Evolutionary conservation across 2,888 invertebrate genomes (phyloP).

Genomic region (Subacronicta megacephala): DNA sequence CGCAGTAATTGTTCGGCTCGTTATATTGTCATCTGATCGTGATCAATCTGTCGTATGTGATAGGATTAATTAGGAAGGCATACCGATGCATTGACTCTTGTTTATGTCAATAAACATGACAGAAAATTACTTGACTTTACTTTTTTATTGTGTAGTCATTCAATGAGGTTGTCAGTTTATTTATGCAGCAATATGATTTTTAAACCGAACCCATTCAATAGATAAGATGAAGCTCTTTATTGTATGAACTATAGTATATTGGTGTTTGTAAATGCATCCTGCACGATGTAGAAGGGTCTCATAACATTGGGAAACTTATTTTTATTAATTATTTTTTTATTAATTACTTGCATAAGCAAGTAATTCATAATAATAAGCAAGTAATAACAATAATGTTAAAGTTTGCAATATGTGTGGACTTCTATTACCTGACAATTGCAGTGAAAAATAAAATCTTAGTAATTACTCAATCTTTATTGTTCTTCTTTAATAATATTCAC

Average conservation of each 20-base stretch:
- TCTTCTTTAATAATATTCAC: conserved; percentile 11
- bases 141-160: background rate
- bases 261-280: no score
- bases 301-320: no score
- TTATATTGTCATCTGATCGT: conserved; percentile 48
- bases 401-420: no score
- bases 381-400: no score
- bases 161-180: background rate
- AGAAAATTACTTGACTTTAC: conserved; percentile 11
- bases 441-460: no score
- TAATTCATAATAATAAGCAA: no score
- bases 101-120: conserved; percentile 37
- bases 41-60: conserved; percentile 33
- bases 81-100: conserved; percentile 53
- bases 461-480: background rate
- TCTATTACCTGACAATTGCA: no score
- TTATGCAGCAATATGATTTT: conserved; percentile 10
- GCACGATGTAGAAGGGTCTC: no score
- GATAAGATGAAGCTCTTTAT: background rate
- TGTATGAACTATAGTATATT: no score
- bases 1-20: conserved; percentile 39
- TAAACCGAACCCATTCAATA: conserved; percentile 27
- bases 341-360: no score
- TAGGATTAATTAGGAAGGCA: conserved; percentile 50
- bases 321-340: no score